phyloP scores from a whole-genome alignment of 1,140 invertebrate species.

The Varroa destructor region DNA sequence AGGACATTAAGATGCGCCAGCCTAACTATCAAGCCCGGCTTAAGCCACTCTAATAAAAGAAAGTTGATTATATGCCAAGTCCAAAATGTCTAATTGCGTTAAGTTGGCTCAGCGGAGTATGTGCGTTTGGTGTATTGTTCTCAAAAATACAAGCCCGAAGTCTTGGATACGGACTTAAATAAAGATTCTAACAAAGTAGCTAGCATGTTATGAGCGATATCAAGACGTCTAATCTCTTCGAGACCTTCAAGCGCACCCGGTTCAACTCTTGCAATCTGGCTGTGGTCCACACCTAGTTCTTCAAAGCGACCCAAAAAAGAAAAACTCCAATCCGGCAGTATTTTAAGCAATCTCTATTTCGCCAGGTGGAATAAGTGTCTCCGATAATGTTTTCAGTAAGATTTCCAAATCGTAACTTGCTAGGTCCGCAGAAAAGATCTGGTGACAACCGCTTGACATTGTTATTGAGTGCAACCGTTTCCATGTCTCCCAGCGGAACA shows the following conservation, averaged over 20 bases:
- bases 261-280: slow-evolving; percentile 54
- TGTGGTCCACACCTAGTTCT: slow-evolving; percentile 61
- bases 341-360: slow-evolving; percentile 63
- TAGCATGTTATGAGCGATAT: slow-evolving; percentile 63
- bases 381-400: slow-evolving; percentile 63
- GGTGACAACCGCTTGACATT: slow-evolving; percentile 31
- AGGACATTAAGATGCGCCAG: slow-evolving; percentile 69
- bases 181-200: slow-evolving; percentile 67
- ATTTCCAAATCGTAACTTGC: slow-evolving; percentile 64
- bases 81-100: slow-evolving; percentile 63
- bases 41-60: slow-evolving; percentile 57
- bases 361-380: slow-evolving; percentile 33
- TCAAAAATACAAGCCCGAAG: slow-evolving; percentile 69
- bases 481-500: slow-evolving; percentile 57
- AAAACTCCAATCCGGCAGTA: slow-evolving; percentile 58
- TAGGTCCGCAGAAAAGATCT: slow-evolving; percentile 52
- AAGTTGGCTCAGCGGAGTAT: slow-evolving; percentile 53
- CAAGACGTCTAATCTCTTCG: slow-evolving; percentile 51
- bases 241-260: slow-evolving; percentile 57
- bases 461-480: slow-evolving; percentile 40
- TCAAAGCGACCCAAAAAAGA: slow-evolving; percentile 56
- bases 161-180: slow-evolving; percentile 59
- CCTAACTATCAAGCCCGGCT: slow-evolving; percentile 64
- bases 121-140: slow-evolving; percentile 65
- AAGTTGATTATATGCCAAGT: slow-evolving; percentile 71